Base-by-base conservation (phyloP, 2,797 vertebrate genomes). In the Ataeniobius toweri region DNA sequence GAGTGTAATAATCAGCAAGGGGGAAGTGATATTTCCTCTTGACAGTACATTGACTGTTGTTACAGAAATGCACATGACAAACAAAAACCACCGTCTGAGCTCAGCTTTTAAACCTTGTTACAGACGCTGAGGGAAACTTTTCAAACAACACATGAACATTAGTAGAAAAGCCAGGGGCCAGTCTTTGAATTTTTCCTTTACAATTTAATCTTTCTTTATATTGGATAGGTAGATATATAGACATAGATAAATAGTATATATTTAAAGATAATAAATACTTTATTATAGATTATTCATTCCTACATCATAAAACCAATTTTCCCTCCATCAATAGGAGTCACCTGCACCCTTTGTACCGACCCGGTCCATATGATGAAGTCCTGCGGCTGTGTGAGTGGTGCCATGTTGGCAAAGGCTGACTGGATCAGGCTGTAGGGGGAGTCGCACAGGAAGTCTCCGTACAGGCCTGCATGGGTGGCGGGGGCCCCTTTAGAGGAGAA, bases 321-420 rank as follows among this genome's bases (percentile, higher is more conserved):
- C 14, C 39, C 39, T 68, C 1, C 39, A 12, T 41, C 39, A 44
- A 0, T 68, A 14, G 6, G 22, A 46, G 67, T 0, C 46, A 2
- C 9, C 18, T 7, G 28, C 26, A 24, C 2, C 3, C n/a, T 0
- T n/a, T 0, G 22, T 36, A 89, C 90, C 5, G 78, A 94, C 93
- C 93, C 98, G 0, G 98, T 99, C 98, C 98, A 99, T 89, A 99
- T 96, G 91, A 98, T 97, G 91, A 99, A 99, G 83, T 97, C 97
- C 41, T 94, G 92, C 39, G 94, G 90, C 71, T 94, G 91, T 2
- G 94, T 86, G 85, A 96, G 95, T 41, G 92, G 82, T 1, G 94
- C 96, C 95, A 99, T 97, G 89, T 96, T 96, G 10, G 85, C 67
- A 87, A 99, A 96, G 14, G 97, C 97, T n/a, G 98, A 99, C 85